These are phyloP conservation scores for Agriopis leucophaearia DNA, from an alignment of 2,888 invertebrate species.

Conservation along the genomic window DNA sequence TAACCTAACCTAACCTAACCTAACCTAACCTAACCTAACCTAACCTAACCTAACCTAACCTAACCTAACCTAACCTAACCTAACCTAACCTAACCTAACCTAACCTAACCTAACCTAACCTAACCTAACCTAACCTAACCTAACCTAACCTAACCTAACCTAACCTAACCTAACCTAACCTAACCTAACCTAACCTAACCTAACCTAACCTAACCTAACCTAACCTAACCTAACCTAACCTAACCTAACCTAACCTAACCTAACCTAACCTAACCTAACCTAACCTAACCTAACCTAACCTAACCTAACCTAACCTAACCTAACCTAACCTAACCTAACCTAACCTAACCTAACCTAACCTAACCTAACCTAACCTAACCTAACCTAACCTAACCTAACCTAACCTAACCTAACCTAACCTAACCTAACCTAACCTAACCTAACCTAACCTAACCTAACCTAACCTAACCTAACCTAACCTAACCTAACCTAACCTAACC, in stretches of 20 bases:
- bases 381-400: background rate
- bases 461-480: too few relatives aligned
- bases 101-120: slow-evolving; percentile 33
- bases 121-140: slow-evolving; percentile 39
- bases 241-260: too few relatives aligned
- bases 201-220: background rate
- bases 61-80: slow-evolving; percentile 39
- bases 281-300: slow-evolving; percentile 28
- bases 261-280: slow-evolving; percentile 13
- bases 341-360: slow-evolving; percentile 29
- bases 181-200: slow-evolving; percentile 20
- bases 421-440: too few relatives aligned
- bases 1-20: slow-evolving; percentile 21
- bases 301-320: slow-evolving; percentile 37
- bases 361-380: slow-evolving; percentile 34
- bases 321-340: slow-evolving; percentile 31
- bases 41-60: slow-evolving; percentile 34
- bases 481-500: too few relatives aligned
- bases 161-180: slow-evolving; percentile 35
- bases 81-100: slow-evolving; percentile 35
- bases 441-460: too few relatives aligned
- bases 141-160: slow-evolving; percentile 39
- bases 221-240: too few relatives aligned
- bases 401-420: too few relatives aligned
- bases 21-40: slow-evolving; percentile 19